Base-by-base conservation (phyloP, 2,797 vertebrate species). In the Rhinoraja longicauda region DNA sequence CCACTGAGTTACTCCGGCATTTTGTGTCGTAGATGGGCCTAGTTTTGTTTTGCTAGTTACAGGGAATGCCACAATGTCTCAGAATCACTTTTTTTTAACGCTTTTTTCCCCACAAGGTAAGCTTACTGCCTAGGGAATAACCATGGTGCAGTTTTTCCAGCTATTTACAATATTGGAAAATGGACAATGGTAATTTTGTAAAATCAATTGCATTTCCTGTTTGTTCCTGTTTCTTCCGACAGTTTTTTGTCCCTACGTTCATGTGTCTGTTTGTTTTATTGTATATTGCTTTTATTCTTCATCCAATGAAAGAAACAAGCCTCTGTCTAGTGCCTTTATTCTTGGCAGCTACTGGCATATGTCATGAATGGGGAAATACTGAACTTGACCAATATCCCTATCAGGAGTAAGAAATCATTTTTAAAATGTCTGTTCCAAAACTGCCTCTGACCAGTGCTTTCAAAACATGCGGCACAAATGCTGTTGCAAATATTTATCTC, bases 361-460 rank as follows among this genome's bases (percentile, higher is more conserved):
- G n/a, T 64, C 88, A 19, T 88, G 84, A 88, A 64, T 88, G n/a
- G 59, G 62, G 45, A 19, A n/a, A 24, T 67, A 17, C 84, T 88
- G 59, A 88, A 88, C 17, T 21, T 32, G 21, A 10, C 59, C 62
- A 64, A 0, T 88, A 62, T 84, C 84, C 24, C 53, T 59, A 29
- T 84, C 45, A 1, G 0, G 2, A 5, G 5, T 19, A 15, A 53
- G n/a, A 24, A 13, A 84, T 10, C 64, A 29, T 59, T 88, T 9
- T 59, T 59, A 64, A 88, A 88, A 88, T 64, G 62, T 19, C 29
- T 62, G 29, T 9, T 32, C n/a, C n/a, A 77, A 77, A 77, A 32
- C 76, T 77, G n/a, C n/a, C 2, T 67, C n/a, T 88, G n/a, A 88
- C 84, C 84, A 88, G 29, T 62, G 19, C n/a, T 67, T 86, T 88